These are phyloP conservation scores for Ctenochaetus hawaiiensis DNA, from an alignment of 2,797 vertebrate genomes.

Conservation along the genomic window DNA sequence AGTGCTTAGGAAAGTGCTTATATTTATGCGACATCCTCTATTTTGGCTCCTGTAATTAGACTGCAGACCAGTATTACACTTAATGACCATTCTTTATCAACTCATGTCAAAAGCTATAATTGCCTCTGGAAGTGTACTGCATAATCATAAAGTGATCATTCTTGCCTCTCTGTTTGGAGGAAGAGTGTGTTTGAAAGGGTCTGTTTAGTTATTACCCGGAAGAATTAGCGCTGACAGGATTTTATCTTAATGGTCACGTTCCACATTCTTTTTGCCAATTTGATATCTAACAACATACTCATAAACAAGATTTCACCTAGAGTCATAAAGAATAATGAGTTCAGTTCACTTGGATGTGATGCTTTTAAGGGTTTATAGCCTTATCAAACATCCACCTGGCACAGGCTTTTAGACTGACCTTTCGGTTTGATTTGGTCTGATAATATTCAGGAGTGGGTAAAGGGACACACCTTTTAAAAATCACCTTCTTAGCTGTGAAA, in stretches of 20 bases:
- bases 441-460: slow-evolving; percentile 1
- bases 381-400: slow-evolving; percentile 5
- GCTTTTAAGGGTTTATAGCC: background rate
- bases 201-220: slow-evolving; percentile 12
- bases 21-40: slow-evolving; percentile 6
- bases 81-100: slow-evolving; percentile 13
- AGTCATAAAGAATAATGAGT: background rate
- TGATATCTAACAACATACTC: slow-evolving; percentile 13
- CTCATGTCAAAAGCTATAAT: background rate
- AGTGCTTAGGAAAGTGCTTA: background rate
- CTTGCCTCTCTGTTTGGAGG: background rate
- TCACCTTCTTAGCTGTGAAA: background rate
- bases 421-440: slow-evolving; percentile 9
- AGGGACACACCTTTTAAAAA: slow-evolving; percentile 19
- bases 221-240: background rate
- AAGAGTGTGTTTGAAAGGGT: slow-evolving; percentile 2
- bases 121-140: background rate
- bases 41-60: slow-evolving; percentile 22
- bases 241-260: slow-evolving; percentile 11
- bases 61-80: slow-evolving; percentile 1
- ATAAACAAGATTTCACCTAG: background rate
- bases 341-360: background rate
- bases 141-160: background rate
- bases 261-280: background rate
- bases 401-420: background rate